Conservation (phyloP, 1,140 invertebrate species). For the Drosophila pectinifera region DNA sequence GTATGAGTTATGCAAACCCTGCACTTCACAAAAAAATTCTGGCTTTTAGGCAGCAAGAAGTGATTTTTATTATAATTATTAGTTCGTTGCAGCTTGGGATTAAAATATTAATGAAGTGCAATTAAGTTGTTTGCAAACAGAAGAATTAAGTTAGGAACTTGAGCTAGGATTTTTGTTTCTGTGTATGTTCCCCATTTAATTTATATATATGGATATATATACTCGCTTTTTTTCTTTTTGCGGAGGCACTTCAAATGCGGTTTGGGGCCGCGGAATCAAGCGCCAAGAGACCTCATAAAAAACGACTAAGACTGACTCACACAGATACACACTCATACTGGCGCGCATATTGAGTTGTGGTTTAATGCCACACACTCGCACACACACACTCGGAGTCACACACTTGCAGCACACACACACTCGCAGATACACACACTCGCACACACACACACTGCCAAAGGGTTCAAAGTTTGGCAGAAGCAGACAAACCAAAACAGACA, state of each 20-base stretch:
- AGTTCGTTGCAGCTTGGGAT: no score
- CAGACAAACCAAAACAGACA: conserved; percentile 48
- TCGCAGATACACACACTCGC: conserved; percentile 9
- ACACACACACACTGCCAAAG: conserved; percentile 26
- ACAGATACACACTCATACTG: conserved; percentile 42
- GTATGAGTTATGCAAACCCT: conserved; percentile 62
- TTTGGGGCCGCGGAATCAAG: conserved; percentile 79
- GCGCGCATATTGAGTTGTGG: conserved; percentile 70
- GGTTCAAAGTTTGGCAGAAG: conserved; percentile 65
- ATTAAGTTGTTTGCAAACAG: not conserved
- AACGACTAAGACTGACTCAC: conserved; percentile 62
- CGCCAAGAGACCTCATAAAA: conserved; percentile 80
- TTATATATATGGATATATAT: conserved; percentile 22
- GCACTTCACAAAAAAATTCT: no score
- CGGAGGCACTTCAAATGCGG: conserved; percentile 79
- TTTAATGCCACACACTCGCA: conserved; percentile 56
- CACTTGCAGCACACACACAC: conserved; percentile 7
- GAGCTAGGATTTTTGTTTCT: not conserved
- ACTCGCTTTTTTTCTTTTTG: conserved; percentile 38
- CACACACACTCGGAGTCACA: conserved; percentile 33
- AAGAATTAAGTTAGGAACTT: accelerated
- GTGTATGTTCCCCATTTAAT: not conserved
- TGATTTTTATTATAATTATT: no score
- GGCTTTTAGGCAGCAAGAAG: no score
- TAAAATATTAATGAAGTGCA: not conserved